Base-by-base conservation (phyloP, 1,140 invertebrate genomes). In the Saccostrea glomerata region DNA sequence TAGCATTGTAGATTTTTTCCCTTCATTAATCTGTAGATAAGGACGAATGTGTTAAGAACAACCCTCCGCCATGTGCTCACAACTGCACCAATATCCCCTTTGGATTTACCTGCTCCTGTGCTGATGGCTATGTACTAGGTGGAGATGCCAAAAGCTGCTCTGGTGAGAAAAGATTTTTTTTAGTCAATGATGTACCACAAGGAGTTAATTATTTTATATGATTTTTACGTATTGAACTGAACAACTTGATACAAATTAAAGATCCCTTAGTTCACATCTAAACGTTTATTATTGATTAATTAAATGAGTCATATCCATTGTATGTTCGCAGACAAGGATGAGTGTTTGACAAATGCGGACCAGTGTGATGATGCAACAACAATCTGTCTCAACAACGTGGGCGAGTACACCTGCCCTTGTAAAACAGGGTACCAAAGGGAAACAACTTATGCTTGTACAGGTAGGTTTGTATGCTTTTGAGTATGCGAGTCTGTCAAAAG, bases 331-430 rank as follows among this genome's bases (percentile, higher is more conserved):
- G 92, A 92, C 83, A 82, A 88, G 23, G 85, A 92, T 70, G 92
- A 92, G 83, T 92, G 92, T 86, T 30, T 23, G 12, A 70, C 54
- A 15, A 88, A 85, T 15, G 56, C 70, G 0, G 86, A 89, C 47
- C 17, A 85, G 17, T 92, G 92, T 90, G 89, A 91, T 60, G 66
- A 70, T 12, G 66, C 47, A 1, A 88, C 87, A 25, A 90, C 85
- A 3, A 82, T 73, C 7, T 98, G 97, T 93, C 97, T 97, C 7
- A 98, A 98, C 94, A 98, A 97, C 13, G 97, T 97, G 94, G 97
- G 97, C 0, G 97, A 96, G 88, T 97, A 97, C 91, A 97, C 97
- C 96, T 97, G 97, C 92, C 56, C 88, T 17, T 92, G 91, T 87
- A 73, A 55, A 12, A 55, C 84, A 7, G 91, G 91, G 0, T 92